A percentile compares a stretch with the other conserved stretches of the same genome.
Conservation (phyloP, 2,797 vertebrate species). For the Remorina albescens region DNA sequence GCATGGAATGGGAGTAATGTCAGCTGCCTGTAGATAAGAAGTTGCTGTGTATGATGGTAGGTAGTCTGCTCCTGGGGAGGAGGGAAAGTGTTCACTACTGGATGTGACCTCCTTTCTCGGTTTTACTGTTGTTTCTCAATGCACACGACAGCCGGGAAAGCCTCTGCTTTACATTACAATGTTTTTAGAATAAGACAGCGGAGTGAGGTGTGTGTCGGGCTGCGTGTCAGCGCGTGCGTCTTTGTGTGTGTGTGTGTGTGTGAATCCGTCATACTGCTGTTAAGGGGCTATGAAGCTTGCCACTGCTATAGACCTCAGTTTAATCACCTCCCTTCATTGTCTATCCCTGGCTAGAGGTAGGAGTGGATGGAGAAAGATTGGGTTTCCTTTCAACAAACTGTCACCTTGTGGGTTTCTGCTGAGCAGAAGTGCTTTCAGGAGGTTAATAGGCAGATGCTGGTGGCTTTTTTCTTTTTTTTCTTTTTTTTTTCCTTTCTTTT, state of each 20-base stretch:
- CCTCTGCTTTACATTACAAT: conserved; percentile 36
- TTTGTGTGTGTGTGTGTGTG: conserved; percentile 4
- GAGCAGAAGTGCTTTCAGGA: conserved; percentile 39
- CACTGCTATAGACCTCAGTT: conserved; percentile 25
- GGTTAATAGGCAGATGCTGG: conserved; percentile 53
- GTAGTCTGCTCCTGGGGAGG: conserved; percentile 33
- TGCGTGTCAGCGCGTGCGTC: neutral
- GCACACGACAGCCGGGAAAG: conserved; percentile 7
- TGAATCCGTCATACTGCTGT: conserved; percentile 40
- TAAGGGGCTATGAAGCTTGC: conserved; percentile 28
- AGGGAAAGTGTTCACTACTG: conserved; percentile 18
- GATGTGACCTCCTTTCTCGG: conserved; percentile 55
- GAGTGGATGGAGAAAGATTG: conserved; percentile 64
- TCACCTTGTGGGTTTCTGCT: conserved; percentile 66
- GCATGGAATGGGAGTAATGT: conserved; percentile 52
- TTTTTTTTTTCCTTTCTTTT: neutral
- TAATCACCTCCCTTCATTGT: conserved; percentile 71
- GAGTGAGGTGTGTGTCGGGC: neutral
- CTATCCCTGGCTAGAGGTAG: conserved; percentile 60
- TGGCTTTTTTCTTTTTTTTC: conserved; percentile 9
- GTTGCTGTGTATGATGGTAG: conserved; percentile 19
- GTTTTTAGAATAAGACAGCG: conserved; percentile 44
- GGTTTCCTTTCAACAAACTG: conserved; percentile 70
- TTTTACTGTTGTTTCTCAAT: conserved; percentile 44
- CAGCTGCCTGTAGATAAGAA: conserved; percentile 51